These are phyloP conservation scores for Protobothrops flavoviridis DNA, from an alignment of 2,113 vertebrate genomes.

Conservation along the genomic window DNA sequence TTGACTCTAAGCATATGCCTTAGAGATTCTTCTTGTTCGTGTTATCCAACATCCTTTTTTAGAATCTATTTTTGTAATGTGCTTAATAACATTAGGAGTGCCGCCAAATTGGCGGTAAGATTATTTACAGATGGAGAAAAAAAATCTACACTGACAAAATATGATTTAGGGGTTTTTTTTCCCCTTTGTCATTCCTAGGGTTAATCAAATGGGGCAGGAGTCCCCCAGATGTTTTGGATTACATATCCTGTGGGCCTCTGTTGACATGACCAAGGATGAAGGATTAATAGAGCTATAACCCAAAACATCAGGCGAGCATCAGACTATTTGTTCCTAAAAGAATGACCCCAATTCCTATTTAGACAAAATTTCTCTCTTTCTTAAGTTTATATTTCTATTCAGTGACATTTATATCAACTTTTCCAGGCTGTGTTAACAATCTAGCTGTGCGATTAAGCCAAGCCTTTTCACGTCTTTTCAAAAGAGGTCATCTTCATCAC, in stretches of 20 bases:
- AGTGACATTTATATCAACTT: background rate
- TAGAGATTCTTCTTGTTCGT: background rate
- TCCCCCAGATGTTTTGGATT: background rate
- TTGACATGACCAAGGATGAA: background rate
- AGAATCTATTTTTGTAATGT: background rate
- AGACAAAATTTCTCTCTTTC: background rate
- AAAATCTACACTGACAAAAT: accelerated
- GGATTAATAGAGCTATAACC: background rate
- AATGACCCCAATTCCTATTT: background rate
- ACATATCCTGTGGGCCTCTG: background rate
- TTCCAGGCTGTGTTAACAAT: background rate
- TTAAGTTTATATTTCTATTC: background rate
- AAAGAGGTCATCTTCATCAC: background rate
- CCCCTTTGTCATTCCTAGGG: background rate
- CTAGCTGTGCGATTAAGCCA: background rate
- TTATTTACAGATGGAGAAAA: background rate
- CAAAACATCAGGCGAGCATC: background rate
- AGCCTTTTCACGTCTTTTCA: background rate
- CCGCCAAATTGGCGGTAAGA: background rate
- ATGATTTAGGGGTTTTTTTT: background rate
- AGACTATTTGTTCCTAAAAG: background rate
- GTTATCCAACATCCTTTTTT: background rate
- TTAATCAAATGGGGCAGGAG: background rate
- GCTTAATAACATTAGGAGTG: background rate
- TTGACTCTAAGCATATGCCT: background rate